Base-by-base conservation (phyloP, 2,113 vertebrate genomes). In the Chaenogobius annularis region DNA sequence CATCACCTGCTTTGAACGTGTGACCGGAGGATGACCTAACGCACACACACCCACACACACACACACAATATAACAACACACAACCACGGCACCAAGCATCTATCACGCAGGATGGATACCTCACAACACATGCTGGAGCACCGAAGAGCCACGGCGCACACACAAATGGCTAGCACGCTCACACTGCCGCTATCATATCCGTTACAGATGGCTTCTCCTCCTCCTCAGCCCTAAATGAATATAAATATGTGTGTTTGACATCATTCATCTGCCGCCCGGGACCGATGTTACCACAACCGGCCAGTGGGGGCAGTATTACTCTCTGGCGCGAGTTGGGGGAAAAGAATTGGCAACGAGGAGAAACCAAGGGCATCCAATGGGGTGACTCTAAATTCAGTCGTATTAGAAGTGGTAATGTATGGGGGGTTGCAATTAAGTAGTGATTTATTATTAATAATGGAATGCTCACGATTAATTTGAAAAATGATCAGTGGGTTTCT, bases 191-290 rank as follows among this genome's bases (percentile, higher is more conserved):
- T 85, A 90, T 92, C 91, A 89, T 89, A 92, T 89, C 88, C 79
- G 88, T 91, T 91, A 90, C 91, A 92, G 91, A 91, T 91, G 88
- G 88, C 72, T 84, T 91, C 87, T 90, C 88, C 89, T 92, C 89
- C 90, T 91, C 87, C 87, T 89, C 86, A 70, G 78, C 78, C 87
- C 89, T 92, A 92, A 91, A 92, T 92, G 85, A 92, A 91, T 92
- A 92, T 90, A 92, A 91, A 92, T 91, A 91, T 89, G 89, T 89
- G 88, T 88, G 86, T 87, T 90, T 91, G 90, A 91, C 91, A 92
- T 90, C 90, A 91, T 92, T 91, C 91, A 90, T 92, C 90, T 92
- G 90, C 87, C 83, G 73, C 5, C 78, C 79, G 85, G 66, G 74
- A 81, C 64, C 70, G 79, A 69, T 78, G 58, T 84, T 89, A 82